Conservation (phyloP, 2,888 invertebrate species). For the Leucania comma region DNA sequence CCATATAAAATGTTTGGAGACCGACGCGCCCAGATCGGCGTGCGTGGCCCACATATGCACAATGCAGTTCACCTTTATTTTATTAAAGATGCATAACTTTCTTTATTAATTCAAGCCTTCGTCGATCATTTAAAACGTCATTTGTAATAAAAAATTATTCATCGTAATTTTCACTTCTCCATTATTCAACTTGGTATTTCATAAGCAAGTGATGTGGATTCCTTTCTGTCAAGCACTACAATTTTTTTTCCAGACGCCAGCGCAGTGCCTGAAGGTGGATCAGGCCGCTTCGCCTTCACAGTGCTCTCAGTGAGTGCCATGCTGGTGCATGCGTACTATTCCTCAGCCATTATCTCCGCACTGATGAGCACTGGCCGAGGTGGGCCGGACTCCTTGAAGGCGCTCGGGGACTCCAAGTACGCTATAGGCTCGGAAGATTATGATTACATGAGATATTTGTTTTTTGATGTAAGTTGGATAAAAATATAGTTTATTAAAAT, state of each 20-base stretch:
- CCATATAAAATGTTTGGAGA: no score
- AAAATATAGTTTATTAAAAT: neutral
- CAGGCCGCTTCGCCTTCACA: constrained; percentile 81
- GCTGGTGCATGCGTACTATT: constrained; percentile 85
- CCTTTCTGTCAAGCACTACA: no score
- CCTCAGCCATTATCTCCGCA: constrained; percentile 84
- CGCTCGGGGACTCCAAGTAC: constrained; percentile 82
- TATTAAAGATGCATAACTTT: no score
- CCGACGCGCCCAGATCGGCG: no score
- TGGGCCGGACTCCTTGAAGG: constrained; percentile 75
- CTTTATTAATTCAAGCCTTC: no score
- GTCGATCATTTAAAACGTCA: no score
- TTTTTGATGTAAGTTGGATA: constrained; percentile 79
- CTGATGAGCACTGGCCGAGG: constrained; percentile 81
- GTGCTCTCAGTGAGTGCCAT: constrained; percentile 82
- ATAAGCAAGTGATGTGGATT: no score
- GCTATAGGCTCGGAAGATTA: constrained; percentile 82
- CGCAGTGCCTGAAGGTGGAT: constrained; percentile 79
- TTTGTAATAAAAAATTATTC: no score
- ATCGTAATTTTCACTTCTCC: no score
- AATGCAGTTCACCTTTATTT: no score
- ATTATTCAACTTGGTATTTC: no score
- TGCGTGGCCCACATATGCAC: no score
- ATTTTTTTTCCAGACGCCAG: constrained; percentile 77
- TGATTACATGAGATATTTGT: constrained; percentile 77